Base-by-base conservation (phyloP, 2,113 vertebrate genomes). In the Anas platyrhynchos region DNA sequence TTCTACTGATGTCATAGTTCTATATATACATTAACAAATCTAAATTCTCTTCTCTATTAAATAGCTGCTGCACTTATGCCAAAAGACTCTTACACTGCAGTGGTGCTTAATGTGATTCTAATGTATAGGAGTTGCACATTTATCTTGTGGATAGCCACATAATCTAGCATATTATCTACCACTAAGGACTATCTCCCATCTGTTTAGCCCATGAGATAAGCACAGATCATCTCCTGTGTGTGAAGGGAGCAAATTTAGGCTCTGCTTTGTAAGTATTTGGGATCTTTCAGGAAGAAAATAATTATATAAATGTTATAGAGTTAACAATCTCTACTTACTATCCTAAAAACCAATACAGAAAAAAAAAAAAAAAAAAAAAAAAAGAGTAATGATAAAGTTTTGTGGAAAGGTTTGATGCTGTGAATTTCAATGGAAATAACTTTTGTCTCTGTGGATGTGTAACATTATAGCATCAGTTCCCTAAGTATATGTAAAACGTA, bases 361-460 rank as follows among this genome's bases (percentile, higher is more conserved):
- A 77, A 67, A 52, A 77, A 54, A 66, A 41, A 41, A 41, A 48
- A 62, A 73, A 67, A 46, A 77, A 48, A 66, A 41, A 77, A 43
- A 66, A 36, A 84, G 41, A 80, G 21, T 81, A 58, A 59, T 22
- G 22, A 18, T 91, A 83, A 54, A 83, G n/a, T 77, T 91, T 32
- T 16, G 9, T 61, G 65, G 76, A 38, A 83, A 62, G 62, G 62
- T 86, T 91, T 91, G 88, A 81, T 84, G 68, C 43, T 82, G 38
- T 63, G 81, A 71, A 25, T 92, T 93, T 88, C 88, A 94, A 46
- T 91, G 66, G 81, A 84, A 84, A 79, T 50, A 91, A 91, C 80
- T 94, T 94, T 29, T 59, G 66, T 94, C 93, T 94, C 94, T 91
- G 48, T 88, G 74, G 80, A 83, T 66, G 62, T 79, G 67, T 79